Evolutionary conservation across 2,888 invertebrate species (phyloP).

Genomic region (Ceramica pisi): DNA sequence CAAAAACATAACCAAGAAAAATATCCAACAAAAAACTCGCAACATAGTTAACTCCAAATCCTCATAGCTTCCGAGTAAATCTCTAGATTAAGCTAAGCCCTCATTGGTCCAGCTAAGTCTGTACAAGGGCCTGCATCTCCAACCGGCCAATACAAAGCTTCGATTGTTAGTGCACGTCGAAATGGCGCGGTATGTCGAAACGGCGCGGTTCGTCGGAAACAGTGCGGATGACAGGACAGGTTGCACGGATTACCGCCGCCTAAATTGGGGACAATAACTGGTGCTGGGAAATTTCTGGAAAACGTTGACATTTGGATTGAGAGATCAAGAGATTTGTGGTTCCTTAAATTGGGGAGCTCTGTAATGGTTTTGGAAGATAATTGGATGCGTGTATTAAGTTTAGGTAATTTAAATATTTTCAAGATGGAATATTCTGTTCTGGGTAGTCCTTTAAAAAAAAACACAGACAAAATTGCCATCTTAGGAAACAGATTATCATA

Average conservation of each 20-base stretch:
- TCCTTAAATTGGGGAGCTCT: conserved; percentile 38
- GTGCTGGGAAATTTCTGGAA: conserved; percentile 42
- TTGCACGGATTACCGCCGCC: conserved; percentile 48
- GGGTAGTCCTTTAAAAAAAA: too few species aligned
- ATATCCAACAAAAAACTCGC: conserved; percentile 12
- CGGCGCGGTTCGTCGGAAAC: conserved; percentile 6
- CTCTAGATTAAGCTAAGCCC: conserved; percentile 45
- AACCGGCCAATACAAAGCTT: conserved; percentile 32
- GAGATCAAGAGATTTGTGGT: conserved; percentile 50
- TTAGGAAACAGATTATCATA: too few species aligned
- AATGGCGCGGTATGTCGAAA: conserved; percentile 6
- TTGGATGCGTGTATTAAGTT: conserved; percentile 18
- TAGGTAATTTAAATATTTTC: conserved; percentile 7
- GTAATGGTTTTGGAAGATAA: conserved; percentile 39
- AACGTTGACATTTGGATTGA: conserved; percentile 46
- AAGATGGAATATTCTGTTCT: background rate
- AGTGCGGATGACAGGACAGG: conserved; percentile 42
- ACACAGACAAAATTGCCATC: too few species aligned
- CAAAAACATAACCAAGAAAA: background rate
- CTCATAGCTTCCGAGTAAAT: conserved; percentile 30
- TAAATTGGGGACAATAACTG: conserved; percentile 57
- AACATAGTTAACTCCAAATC: conserved; percentile 30
- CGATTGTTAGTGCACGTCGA: conserved; percentile 50
- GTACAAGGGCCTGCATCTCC: conserved; percentile 47
- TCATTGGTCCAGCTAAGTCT: conserved; percentile 47